Conservation (phyloP, 1,140 invertebrate species). For the Eumeta japonica region DNA sequence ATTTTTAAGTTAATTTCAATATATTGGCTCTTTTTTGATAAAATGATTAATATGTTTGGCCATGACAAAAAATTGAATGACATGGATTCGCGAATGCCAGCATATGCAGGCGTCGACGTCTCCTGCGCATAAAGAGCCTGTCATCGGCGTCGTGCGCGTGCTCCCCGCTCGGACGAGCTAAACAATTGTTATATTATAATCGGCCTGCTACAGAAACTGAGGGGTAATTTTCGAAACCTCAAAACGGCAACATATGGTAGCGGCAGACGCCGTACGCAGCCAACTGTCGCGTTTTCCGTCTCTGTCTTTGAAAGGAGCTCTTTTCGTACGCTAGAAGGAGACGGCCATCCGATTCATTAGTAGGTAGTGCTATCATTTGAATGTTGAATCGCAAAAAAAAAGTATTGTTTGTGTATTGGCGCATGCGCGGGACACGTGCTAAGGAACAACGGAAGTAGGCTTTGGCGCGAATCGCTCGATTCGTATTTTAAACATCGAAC, state of each 20-base stretch:
- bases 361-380: constrained; percentile 41
- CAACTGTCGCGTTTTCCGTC: constrained; percentile 39
- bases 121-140: too few relatives aligned
- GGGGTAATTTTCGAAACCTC: constrained; percentile 47
- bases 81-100: too few relatives aligned
- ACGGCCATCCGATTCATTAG: constrained; percentile 37
- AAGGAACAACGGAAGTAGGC: constrained; percentile 36
- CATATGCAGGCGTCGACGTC: too few relatives aligned
- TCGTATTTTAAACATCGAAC: constrained; percentile 36
- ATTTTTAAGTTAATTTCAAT: too few relatives aligned
- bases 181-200: too few relatives aligned
- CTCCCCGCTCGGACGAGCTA: too few relatives aligned
- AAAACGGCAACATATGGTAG: constrained; percentile 48
- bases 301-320: constrained; percentile 12
- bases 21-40: too few relatives aligned
- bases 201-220: too few relatives aligned
- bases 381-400: constrained; percentile 43
- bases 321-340: constrained; percentile 17
- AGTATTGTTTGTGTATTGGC: constrained; percentile 37
- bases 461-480: constrained; percentile 45
- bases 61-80: too few relatives aligned
- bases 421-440: constrained; percentile 34
- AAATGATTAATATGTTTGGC: too few relatives aligned
- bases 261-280: constrained; percentile 41
- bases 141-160: too few relatives aligned